Evolutionary conservation across 1,140 invertebrate genomes (phyloP), one percentile per base, ranked within the genome.

Genomic region (Drosophila setifemur): DNA sequence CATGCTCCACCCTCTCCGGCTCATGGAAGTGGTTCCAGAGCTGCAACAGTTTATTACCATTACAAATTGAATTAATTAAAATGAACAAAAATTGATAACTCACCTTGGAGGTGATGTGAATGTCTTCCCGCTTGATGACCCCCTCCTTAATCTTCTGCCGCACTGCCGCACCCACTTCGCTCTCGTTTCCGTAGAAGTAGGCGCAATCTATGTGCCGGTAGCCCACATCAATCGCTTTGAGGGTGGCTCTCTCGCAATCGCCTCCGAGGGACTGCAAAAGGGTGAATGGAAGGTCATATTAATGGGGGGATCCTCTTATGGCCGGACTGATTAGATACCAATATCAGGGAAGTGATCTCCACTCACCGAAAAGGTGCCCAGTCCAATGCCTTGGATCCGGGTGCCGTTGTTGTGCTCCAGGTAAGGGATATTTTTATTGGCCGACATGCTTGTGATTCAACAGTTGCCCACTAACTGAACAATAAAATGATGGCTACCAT

Each of bases 181-280:
- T 87, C 90, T 99, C 97, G 72, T 97, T 98, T 48, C 92, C 91
- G 90, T 98, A 98, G 75, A 94, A 93, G 48, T 92, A 92, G 25
- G 97, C 97, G 86, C 96, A 97, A 89, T 99, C 97, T 68, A 99
- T 94, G 85, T 97, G 96, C 7, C 97, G 92, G 90, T 98, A 99
- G 3, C 97, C 97, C 35, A 92, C 91, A 61, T 95, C 93, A 52
- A 98, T 95, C 0, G 97, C 97, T 52, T 92, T 91, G 61, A 94
- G 93, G 1, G 97, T 95, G 2, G 95, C 95, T 74, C 92, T 92
- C 63, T 91, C 90, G 16, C 88, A 90, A 48, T 90, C 88, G 5
- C 88, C 88, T n/a, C 79, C 88, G 91, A 21, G 91, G 81, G 21
- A 91, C 91, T 89, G 94, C 92, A 79, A 91, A 93, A 1, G 92